Evolutionary conservation across 2,797 vertebrate species (phyloP), one percentile per base, ranked within the genome.

Genomic region (Cottoperca gobio): DNA sequence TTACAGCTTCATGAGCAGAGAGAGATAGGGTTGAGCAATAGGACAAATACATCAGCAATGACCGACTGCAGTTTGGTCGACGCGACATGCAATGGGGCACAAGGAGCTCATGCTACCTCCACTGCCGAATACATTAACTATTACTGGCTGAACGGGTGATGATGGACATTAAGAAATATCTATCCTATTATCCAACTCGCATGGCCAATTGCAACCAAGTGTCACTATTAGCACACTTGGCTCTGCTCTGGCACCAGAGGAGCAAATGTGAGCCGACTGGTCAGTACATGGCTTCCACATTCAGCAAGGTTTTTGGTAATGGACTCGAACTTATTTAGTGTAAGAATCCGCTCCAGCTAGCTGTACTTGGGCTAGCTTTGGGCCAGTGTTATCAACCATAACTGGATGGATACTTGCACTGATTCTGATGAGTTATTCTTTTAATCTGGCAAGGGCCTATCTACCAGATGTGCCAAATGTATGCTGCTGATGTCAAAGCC

Each of bases 1-100:
- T 73, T 75, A 73, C 71, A 64, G 55, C 68, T 59, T 69, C 35
- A 78, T 73, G 66, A 67, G 80, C 60, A 61, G 70, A 64, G 49
- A 83, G 35, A 75, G 73, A 74, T 58, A 45, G 58, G 21, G 23
- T 31, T 72, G 6, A 64, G 53, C 31, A 55, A 61, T 4, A 64
- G 31, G 45, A 76, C 1, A 2, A 79, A 61, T 46, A 54, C 37
- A 61, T 71, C 28, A 8, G 63, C 52, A 21, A 40, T 70, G 10
- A 58, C 76, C 5, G 0, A 45, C 66, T 75, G 39, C 17, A 2
- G 31, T 26, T 72, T 59, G 59, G 4, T 31, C 26, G 17, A 66
- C 8, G 5, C 61, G 61, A 58, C 19, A 33, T 31, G 43, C 24
- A 53, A 8, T 14, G 21, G 39, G 35, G 45, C 66, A 73, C 37